These are phyloP conservation scores for Pelvicachromis taeniatus DNA, from an alignment of 2,113 vertebrate species.

Conservation along the genomic window DNA sequence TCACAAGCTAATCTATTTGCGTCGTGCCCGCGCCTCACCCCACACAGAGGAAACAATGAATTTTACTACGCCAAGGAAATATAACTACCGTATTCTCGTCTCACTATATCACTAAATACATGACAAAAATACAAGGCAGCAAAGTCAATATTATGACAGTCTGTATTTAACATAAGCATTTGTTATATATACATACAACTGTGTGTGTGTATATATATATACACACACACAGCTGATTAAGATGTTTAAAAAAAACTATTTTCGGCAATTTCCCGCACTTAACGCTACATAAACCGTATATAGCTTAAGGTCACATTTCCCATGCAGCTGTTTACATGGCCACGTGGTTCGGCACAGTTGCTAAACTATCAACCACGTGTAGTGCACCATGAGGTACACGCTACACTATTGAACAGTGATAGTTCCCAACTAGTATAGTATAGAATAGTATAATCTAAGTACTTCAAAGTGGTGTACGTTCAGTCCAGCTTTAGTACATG, in stretches of 20 bases:
- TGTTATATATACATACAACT: too few relatives aligned
- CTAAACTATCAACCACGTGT: background rate
- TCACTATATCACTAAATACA: background rate
- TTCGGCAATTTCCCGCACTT: background rate
- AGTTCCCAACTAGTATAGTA: background rate
- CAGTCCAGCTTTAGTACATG: background rate
- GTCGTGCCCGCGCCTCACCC: slow-evolving; percentile 40
- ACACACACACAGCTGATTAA: too few relatives aligned
- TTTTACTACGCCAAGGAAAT: background rate
- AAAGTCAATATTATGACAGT: background rate
- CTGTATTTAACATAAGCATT: background rate
- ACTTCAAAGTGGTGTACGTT: background rate
- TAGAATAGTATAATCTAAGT: background rate
- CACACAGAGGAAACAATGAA: background rate
- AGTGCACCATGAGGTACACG: background rate
- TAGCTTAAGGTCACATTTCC: background rate
- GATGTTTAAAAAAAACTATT: background rate
- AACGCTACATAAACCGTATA: background rate
- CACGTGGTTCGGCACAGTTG: slow-evolving; percentile 38
- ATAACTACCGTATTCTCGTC: background rate
- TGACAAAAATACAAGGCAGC: background rate
- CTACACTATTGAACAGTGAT: background rate
- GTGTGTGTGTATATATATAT: too few relatives aligned
- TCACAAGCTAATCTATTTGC: background rate
- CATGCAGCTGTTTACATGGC: slow-evolving; percentile 37